phyloP scores from a whole-genome alignment of 2,888 invertebrate species.

The Caenorhabditis japonica region DNA sequence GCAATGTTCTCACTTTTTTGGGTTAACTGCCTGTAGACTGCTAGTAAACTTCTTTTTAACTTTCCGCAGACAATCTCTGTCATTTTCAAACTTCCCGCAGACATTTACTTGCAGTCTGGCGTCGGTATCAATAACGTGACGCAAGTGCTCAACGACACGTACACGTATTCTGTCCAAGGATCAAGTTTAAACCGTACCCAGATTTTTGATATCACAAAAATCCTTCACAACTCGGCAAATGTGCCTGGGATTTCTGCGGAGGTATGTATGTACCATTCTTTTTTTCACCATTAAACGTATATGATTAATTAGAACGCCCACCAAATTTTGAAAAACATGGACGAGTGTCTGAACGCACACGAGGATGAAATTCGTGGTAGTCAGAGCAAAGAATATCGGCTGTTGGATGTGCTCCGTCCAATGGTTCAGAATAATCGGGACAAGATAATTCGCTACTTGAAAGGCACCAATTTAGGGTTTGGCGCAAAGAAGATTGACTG shows the following conservation, averaged over 20 bases:
- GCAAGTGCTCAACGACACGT: conserved; percentile 34
- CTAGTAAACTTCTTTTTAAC: background rate
- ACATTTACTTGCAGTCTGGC: background rate
- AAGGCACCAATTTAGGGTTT: conserved; percentile 48
- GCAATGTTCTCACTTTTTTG: no score
- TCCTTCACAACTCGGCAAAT: conserved; percentile 37
- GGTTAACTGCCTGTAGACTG: no score
- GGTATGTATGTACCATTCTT: background rate
- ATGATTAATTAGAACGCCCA: conserved; percentile 25
- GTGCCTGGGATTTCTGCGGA: conserved; percentile 21
- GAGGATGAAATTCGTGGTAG: conserved; percentile 9
- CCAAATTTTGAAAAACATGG: conserved; percentile 45
- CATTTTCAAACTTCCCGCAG: background rate
- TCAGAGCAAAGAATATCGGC: conserved; percentile 5
- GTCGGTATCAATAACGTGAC: conserved; percentile 35
- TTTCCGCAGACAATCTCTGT: background rate
- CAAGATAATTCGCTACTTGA: conserved; percentile 19
- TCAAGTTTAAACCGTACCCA: conserved; percentile 25
- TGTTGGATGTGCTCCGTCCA: conserved; percentile 10
- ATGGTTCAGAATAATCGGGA: conserved; percentile 46
- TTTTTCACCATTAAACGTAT: background rate
- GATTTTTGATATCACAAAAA: conserved; percentile 36
- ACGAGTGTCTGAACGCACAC: conserved; percentile 31
- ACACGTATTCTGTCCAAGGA: conserved; percentile 24
- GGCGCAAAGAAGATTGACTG: conserved; percentile 40